Evolutionary conservation across 2,888 invertebrate species (phyloP).

Genomic region (Terebella lapidaria): DNA sequence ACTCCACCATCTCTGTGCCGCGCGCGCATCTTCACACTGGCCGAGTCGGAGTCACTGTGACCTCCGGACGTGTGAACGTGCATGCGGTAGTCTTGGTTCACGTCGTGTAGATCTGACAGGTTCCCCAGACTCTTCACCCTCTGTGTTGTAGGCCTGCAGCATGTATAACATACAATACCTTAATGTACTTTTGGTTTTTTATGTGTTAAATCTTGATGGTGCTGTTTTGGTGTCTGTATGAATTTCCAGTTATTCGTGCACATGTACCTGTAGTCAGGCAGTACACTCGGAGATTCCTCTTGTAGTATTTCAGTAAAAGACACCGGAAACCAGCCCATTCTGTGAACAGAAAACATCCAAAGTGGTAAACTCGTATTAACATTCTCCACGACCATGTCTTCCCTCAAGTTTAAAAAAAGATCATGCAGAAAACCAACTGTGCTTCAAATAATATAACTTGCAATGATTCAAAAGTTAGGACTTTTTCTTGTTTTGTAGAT

Average conservation of each 20-base stretch:
- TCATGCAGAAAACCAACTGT: too few relatives aligned
- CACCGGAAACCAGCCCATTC: slow-evolving; percentile 90
- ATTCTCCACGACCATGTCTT: too few relatives aligned
- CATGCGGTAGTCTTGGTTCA: slow-evolving; percentile 15
- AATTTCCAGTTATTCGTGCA: neutral
- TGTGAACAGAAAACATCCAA: slow-evolving; percentile 13
- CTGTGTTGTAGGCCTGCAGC: slow-evolving; percentile 12
- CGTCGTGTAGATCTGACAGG: slow-evolving; percentile 29
- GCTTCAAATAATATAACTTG: too few relatives aligned
- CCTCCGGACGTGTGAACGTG: neutral
- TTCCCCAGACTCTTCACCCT: slow-evolving; percentile 38
- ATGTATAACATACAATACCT: too few relatives aligned
- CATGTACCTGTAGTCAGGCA: neutral
- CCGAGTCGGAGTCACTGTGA: slow-evolving; percentile 10
- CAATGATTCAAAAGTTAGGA: too few relatives aligned
- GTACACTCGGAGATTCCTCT: neutral
- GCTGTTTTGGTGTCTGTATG: too few relatives aligned
- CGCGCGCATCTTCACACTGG: neutral
- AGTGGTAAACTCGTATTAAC: too few relatives aligned
- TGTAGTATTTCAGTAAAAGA: slow-evolving; percentile 73
- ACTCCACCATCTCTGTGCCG: neutral
- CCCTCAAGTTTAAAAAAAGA: too few relatives aligned
- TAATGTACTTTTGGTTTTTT: too few relatives aligned
- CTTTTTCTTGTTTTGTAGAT: too few relatives aligned
- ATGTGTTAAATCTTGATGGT: too few relatives aligned